Evolutionary conservation across 2,113 vertebrate species (phyloP).

Genomic region (Anhinga rufa): DNA sequence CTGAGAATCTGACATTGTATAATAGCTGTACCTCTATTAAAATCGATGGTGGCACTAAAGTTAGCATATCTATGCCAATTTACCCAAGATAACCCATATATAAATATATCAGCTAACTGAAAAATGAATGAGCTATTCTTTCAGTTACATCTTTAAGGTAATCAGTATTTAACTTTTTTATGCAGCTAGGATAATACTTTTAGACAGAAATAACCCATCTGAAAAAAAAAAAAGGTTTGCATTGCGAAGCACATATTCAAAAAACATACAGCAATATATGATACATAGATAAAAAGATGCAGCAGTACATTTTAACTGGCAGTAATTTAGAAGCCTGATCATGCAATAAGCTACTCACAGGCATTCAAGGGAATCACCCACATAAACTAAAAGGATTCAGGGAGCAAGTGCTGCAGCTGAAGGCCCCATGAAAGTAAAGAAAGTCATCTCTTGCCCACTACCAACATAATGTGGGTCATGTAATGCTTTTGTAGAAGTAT

Average conservation of each 20-base stretch:
- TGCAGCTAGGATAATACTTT: background rate
- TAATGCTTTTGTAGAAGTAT: rapidly evolving
- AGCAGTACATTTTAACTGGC: background rate
- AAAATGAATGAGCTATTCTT: background rate
- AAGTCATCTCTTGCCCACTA: background rate
- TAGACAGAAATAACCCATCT: background rate
- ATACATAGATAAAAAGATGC: background rate
- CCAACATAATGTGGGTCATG: background rate
- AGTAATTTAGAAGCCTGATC: background rate
- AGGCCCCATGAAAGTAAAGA: background rate
- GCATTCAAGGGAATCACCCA: background rate
- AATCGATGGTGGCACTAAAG: background rate
- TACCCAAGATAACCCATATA: background rate
- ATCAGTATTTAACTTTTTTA: background rate
- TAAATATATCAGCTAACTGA: background rate
- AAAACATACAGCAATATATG: background rate
- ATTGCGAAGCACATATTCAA: background rate
- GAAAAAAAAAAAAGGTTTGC: background rate
- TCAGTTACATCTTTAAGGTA: background rate
- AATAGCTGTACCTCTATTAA: background rate
- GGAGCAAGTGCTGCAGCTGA: background rate
- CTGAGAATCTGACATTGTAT: background rate
- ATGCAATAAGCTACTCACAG: background rate
- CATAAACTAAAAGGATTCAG: background rate
- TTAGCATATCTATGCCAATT: background rate